These are phyloP conservation scores for Cancer borealis DNA, from an alignment of 2,888 invertebrate species.

Conservation along the genomic window DNA sequence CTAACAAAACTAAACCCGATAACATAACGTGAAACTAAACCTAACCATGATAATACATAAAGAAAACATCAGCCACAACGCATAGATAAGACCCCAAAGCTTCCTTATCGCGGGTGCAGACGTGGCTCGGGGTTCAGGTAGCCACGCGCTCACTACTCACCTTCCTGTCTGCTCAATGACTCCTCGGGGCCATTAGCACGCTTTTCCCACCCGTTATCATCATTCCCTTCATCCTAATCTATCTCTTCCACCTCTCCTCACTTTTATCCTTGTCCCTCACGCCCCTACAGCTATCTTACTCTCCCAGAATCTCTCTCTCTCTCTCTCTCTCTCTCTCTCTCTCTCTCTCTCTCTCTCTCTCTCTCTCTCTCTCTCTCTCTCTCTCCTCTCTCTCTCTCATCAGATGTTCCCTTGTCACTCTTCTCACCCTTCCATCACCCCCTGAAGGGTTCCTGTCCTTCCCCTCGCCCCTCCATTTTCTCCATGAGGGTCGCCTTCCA, in stretches of 20 bases:
- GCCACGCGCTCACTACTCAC: background rate
- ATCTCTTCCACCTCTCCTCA: background rate
- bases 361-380: background rate
- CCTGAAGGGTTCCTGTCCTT: background rate
- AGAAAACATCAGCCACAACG: background rate
- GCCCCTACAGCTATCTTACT: background rate
- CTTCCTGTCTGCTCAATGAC: too few species aligned
- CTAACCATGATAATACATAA: background rate
- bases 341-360: background rate
- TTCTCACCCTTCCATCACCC: background rate
- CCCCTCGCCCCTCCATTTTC: background rate
- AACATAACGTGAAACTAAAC: constrained; percentile 6
- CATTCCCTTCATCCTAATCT: too few species aligned
- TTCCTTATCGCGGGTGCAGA: background rate
- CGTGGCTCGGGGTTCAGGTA: background rate
- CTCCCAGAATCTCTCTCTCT: background rate
- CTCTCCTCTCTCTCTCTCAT: constrained; percentile 35
- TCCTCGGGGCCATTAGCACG: too few species aligned
- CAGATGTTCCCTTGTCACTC: background rate
- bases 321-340: constrained; percentile 30
- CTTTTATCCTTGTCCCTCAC: constrained; percentile 1
- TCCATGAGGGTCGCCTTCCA: background rate
- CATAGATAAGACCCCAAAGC: background rate
- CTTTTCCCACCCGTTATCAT: too few species aligned
- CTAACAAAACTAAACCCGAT: background rate